Percentiles rank a stretch among this genome's conserved stretches.
phyloP scores from a whole-genome alignment of 2,888 invertebrate genomes.

The Cheilosia grossa region DNA sequence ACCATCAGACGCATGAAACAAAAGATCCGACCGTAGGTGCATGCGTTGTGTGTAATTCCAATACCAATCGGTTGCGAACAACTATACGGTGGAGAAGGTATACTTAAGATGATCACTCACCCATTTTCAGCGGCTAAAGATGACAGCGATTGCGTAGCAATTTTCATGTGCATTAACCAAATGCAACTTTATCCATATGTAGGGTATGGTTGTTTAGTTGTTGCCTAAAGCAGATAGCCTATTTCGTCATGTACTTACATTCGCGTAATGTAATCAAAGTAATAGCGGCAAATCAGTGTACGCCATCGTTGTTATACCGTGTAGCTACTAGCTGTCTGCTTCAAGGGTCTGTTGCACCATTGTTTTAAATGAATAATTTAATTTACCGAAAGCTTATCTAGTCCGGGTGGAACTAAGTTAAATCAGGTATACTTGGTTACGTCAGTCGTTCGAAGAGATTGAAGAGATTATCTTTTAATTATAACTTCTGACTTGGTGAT shows the following conservation, averaged over 20 bases:
- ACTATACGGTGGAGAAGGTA: conserved; percentile 15
- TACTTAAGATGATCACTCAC: conserved; percentile 71
- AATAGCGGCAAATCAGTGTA: conserved; percentile 65
- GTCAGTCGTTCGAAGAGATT: background rate
- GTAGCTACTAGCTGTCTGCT: conserved; percentile 4
- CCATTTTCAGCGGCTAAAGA: conserved; percentile 62
- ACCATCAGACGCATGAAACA: background rate
- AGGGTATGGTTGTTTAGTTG: conserved; percentile 5
- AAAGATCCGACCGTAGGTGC: background rate
- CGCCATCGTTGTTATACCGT: conserved; percentile 26
- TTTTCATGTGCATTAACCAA: conserved; percentile 64
- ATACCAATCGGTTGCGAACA: conserved; percentile 57
- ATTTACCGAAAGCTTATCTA: background rate
- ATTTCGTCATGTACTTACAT: conserved; percentile 38
- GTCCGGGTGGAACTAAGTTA: background rate
- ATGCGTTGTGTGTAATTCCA: conserved; percentile 5
- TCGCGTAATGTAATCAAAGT: conserved; percentile 60
- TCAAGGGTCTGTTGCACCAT: conserved; percentile 19
- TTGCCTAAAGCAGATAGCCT: conserved; percentile 38
- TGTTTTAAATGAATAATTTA: conserved; percentile 13
- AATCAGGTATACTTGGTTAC: background rate
- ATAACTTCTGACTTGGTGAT: too few relatives aligned
- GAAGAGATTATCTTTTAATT: too few relatives aligned
- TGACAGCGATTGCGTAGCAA: conserved; percentile 57
- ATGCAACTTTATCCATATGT: conserved; percentile 36